These are phyloP conservation scores for Epinotia bilunana DNA, from an alignment of 2,888 invertebrate species.

Conservation along the genomic window DNA sequence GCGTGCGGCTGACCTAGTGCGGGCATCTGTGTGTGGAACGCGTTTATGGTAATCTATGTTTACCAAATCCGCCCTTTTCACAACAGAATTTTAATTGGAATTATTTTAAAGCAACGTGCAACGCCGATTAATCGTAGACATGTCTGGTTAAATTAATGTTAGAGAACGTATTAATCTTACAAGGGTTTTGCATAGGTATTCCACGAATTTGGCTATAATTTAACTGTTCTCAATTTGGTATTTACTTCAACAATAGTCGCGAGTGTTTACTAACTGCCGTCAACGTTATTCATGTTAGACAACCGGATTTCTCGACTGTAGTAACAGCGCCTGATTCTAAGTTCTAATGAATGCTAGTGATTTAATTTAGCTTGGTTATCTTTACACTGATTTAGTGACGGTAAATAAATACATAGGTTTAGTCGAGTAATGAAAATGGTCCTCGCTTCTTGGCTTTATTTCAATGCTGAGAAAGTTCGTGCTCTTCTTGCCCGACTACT, in stretches of 20 bases:
- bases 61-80: slow-evolving; percentile 38
- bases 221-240: slow-evolving; percentile 33
- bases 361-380: not conserved
- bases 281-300: slow-evolving; percentile 53
- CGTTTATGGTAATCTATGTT: slow-evolving; percentile 41
- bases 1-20: slow-evolving; percentile 60
- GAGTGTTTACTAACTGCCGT: slow-evolving; percentile 44
- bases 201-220: slow-evolving; percentile 31
- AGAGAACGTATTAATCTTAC: slow-evolving; percentile 27
- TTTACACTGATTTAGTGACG: not conserved
- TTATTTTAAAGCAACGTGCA: slow-evolving; percentile 12
- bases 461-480: no score
- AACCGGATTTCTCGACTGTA: slow-evolving; percentile 54
- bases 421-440: no score
- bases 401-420: no score
- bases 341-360: slow-evolving; percentile 8
- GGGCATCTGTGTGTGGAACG: slow-evolving; percentile 55
- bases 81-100: slow-evolving; percentile 31
- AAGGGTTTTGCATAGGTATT: slow-evolving; percentile 37
- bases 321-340: slow-evolving; percentile 21
- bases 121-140: slow-evolving; percentile 16
- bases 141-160: not conserved
- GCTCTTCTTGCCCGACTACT: no score
- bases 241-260: slow-evolving; percentile 45
- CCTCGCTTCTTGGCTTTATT: no score